Base-by-base conservation (phyloP, 2,797 vertebrate species). In the Phyllotis vaccarum region DNA sequence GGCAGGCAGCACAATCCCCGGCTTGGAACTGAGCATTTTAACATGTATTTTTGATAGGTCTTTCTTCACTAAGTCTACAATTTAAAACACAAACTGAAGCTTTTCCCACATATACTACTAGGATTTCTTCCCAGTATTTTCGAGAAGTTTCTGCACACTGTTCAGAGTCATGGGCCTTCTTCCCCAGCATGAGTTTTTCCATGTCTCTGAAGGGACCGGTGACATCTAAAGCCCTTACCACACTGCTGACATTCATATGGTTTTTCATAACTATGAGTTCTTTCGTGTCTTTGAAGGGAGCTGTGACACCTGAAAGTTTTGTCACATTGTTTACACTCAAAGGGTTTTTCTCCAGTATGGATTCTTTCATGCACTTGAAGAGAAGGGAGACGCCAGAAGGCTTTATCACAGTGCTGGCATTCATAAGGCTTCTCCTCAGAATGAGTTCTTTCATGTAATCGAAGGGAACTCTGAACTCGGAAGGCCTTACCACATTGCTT, bases 371-470 rank as follows among this genome's bases (percentile, higher is more conserved):
- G 86, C 46, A 75, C 86, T 88, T 75, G 70, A 34, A 88, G 86
- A 87, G 86, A 87, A 87, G 86, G 68, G n/a, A 87, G n/a, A 40
- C 86, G n/a, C 86, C 86, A 87, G 86, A 88, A 88, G 29, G 86
- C 70, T 88, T 88, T 88, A 88, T 14, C 29, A 75, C 86, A 88
- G 29, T 74, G 27, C 24, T 58, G 56, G n/a, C 68, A 88, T 88
- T 74, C 70, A 58, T 75, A 88, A 19, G 86, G 70, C 16, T 88
- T 88, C 34, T 88, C 86, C 29, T 75, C 86, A 60, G 86, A 74
- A 34, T 88, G 86, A 43, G 70, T 88, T 88, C 70, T 75, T 88
- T 88, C 86, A 34, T 88, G 86, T 60, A 74, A 75, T 31, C 68
- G 80, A 40, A 92, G 68, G 46, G 68, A 72, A 11, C 68, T 82